Conservation (phyloP, 2,888 invertebrate species). For the Pycnomerus fuliginosus region DNA sequence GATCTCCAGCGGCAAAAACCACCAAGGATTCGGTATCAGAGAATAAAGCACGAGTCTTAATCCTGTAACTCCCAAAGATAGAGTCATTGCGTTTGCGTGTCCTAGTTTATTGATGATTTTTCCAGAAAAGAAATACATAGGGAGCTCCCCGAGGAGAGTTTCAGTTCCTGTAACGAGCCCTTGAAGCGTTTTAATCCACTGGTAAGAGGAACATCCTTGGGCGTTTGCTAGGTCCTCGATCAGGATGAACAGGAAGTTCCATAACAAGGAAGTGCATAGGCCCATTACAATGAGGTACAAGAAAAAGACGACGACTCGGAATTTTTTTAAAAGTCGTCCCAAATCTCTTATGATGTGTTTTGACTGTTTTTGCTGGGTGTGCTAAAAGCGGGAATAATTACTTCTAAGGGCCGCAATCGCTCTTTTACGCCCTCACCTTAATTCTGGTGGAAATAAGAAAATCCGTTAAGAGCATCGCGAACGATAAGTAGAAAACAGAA, state of each 20-base stretch:
- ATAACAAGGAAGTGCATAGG: conserved; percentile 78
- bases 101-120: conserved; percentile 76
- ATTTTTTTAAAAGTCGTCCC: conserved; percentile 63
- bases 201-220: conserved; percentile 47
- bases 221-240: conserved; percentile 68
- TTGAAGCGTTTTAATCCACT: conserved; percentile 54
- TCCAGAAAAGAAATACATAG: conserved; percentile 83
- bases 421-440: conserved; percentile 55
- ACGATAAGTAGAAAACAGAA: conserved; percentile 76
- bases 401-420: not conserved
- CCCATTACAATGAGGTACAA: conserved; percentile 81
- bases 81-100: conserved; percentile 78
- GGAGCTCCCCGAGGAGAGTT: conserved; percentile 81
- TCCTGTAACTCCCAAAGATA: conserved; percentile 78
- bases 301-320: conserved; percentile 71
- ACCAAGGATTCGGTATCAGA: conserved; percentile 76
- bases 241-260: conserved; percentile 87
- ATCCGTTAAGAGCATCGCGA: conserved; percentile 65
- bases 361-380: conserved; percentile 64
- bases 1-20: conserved; percentile 80
- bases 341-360: conserved; percentile 69
- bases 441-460: conserved; percentile 66
- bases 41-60: conserved; percentile 82
- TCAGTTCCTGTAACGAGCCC: conserved; percentile 56
- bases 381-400: conserved; percentile 52